A percentile compares a stretch with the other conserved stretches of the same genome.
These are phyloP conservation scores for Heliopora coerulea DNA, from an alignment of 92 coral and sea anemone species.

Conservation along the genomic window DNA sequence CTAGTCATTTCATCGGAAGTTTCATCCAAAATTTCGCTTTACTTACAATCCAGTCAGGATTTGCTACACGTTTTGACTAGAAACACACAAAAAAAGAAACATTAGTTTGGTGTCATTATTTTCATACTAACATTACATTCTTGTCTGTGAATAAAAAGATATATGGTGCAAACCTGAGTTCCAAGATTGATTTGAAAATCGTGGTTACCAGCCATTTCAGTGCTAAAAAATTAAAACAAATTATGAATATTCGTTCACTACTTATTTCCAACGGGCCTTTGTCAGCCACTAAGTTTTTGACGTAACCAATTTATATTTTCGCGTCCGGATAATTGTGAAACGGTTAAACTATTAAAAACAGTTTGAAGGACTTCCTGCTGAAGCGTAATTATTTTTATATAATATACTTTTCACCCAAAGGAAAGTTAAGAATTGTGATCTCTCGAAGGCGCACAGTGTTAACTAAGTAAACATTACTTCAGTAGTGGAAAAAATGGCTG, in stretches of 20 bases:
- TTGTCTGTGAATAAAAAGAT: not conserved
- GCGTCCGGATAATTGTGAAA: too few relatives aligned
- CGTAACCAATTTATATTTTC: too few relatives aligned
- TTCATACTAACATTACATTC: not conserved
- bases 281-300: too few relatives aligned
- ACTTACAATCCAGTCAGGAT: conserved; percentile 99
- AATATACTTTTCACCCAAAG: not conserved
- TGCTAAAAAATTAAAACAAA: conserved; percentile 44
- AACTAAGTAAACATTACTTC: too few relatives aligned
- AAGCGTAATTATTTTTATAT: not conserved
- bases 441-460: too few relatives aligned
- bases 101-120: not conserved
- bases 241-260: too few relatives aligned
- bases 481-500: too few relatives aligned
- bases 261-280: too few relatives aligned
- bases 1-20: too few relatives aligned
- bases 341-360: not conserved
- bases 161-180: conserved; percentile 67
- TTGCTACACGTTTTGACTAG: conserved; percentile 94
- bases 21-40: not conserved
- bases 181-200: conserved; percentile 81
- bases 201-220: conserved; percentile 73
- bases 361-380: not conserved
- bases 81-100: conserved; percentile 1
- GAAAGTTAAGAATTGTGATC: too few relatives aligned